Evolutionary conservation across 2,888 invertebrate species (phyloP).

Genomic region (Archaeoteleia sp.): DNA sequence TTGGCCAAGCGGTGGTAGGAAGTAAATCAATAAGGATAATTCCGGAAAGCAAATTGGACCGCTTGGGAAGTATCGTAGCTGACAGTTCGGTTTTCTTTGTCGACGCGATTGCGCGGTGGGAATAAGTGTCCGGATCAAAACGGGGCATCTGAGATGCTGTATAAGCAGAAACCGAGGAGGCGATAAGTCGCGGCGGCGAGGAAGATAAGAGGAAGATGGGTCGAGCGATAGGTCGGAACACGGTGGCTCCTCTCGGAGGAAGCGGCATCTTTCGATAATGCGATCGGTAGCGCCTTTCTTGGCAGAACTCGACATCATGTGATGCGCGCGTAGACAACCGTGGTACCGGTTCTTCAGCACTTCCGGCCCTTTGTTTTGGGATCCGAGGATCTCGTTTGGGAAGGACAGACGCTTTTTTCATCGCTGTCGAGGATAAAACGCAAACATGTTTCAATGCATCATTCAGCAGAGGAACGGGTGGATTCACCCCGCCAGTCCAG

Average conservation of each 20-base stretch:
- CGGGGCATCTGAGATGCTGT: slow-evolving; percentile 21
- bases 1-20: too few relatives aligned
- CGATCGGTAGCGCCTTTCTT: slow-evolving; percentile 34
- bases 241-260: slow-evolving; percentile 16
- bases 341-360: slow-evolving; percentile 20
- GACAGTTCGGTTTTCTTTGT: too few relatives aligned
- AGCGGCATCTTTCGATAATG: slow-evolving; percentile 26
- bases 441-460: slow-evolving; percentile 86
- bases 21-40: too few relatives aligned
- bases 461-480: slow-evolving; percentile 87
- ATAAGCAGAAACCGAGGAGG: slow-evolving; percentile 29
- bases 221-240: slow-evolving; percentile 5
- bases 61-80: too few relatives aligned
- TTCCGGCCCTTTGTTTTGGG: slow-evolving; percentile 21
- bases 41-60: too few relatives aligned
- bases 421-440: not conserved
- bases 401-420: slow-evolving; percentile 13
- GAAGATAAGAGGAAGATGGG: slow-evolving; percentile 18
- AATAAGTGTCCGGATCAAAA: too few relatives aligned
- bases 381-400: not conserved
- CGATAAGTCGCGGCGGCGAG: slow-evolving; percentile 22
- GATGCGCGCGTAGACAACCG: slow-evolving; percentile 22
- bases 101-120: too few relatives aligned
- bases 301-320: slow-evolving; percentile 23
- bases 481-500: slow-evolving; percentile 83